Conservation (phyloP, 2,113 vertebrate genomes). For the Crypturellus undulatus region DNA sequence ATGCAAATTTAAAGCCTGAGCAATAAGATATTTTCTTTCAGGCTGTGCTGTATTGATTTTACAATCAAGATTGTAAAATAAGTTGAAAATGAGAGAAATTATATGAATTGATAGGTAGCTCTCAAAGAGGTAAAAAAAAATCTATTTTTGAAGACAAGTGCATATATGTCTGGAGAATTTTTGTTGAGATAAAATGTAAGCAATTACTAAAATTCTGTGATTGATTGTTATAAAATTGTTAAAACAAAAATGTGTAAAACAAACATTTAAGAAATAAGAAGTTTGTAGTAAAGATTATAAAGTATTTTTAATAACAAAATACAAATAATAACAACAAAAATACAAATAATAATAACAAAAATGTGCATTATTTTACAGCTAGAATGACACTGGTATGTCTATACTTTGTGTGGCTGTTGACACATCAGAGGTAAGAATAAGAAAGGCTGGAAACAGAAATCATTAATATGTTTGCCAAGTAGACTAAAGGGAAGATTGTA, state of each 20-base stretch:
- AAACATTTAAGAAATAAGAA: neutral
- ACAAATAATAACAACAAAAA: too few relatives aligned
- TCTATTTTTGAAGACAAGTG: neutral
- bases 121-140: neutral
- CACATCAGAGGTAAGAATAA: neutral
- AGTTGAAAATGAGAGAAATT: neutral
- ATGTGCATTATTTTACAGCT: neutral
- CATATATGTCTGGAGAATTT: neutral
- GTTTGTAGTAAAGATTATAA: neutral
- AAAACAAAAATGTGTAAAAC: neutral
- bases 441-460: neutral
- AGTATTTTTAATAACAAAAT: neutral
- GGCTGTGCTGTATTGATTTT: neutral
- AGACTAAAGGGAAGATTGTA: neutral
- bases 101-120: neutral
- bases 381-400: rapidly evolving
- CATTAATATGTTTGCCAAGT: neutral
- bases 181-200: neutral
- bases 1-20: neutral
- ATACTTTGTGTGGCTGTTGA: neutral
- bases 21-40: neutral
- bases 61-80: neutral
- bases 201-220: neutral
- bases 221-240: neutral
- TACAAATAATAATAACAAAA: neutral